Base-by-base conservation (phyloP, 2,797 vertebrate species). In the Protonibea diacanthus region DNA sequence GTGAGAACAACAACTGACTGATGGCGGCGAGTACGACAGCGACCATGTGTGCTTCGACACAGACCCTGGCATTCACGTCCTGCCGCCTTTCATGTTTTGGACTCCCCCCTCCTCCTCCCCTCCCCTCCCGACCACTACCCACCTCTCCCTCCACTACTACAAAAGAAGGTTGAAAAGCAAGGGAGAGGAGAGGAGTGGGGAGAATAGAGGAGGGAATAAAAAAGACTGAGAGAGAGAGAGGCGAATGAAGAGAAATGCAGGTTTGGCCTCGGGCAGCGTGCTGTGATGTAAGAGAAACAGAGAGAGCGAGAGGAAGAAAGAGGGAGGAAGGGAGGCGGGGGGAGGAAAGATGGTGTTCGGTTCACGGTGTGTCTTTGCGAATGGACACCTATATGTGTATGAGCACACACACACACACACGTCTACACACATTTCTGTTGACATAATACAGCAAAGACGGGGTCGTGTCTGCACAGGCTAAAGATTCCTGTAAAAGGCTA, bases 401-500 rank as follows among this genome's bases (percentile, higher is more conserved):
- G 49, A 45, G 72, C 65, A 56, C 47, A 48, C 60, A 47, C 67
- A 8, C 83, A 94, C 33, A 9, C 33, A 87, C 83, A 94, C 93
- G 92, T 75, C 81, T 87, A 84, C 91, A 92, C 93, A 92, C 93
- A 91, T 77, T 87, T 93, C 87, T 96, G 96, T 96, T 97, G 96
- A 97, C 96, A 96, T 92, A 95, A 95, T 94, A 95, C 78, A 61
- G 76, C 84, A 59, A 94, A 95, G 95, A 94, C 93, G 81, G 89
- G 93, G 95, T 96, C 95, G 95, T 96, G 96, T 96, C 95, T 95
- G 94, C 95, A 95, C 96, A 97, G 94, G 97, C 94, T 94, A 84
- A 92, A 94, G 88, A 97, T 97, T 96, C 96, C 96, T 96, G 94
- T 94, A 61, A 74, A 74, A 71, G 71, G 91, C 86, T 55, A 95